phyloP scores from a whole-genome alignment of 2,888 invertebrate species.

The Erannis defoliaria region DNA sequence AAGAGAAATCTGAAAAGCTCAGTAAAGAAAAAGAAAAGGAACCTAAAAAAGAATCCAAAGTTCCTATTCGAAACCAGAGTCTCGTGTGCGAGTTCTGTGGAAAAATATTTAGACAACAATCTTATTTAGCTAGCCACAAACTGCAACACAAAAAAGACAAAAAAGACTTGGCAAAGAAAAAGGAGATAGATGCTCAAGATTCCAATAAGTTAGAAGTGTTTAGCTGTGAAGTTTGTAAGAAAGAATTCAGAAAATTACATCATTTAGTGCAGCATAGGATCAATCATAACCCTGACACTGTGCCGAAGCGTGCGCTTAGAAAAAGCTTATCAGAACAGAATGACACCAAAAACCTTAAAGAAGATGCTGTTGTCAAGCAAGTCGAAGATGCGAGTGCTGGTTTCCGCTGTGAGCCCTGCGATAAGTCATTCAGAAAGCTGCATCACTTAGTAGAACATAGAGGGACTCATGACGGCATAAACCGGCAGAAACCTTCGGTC shows the following conservation, averaged over 20 bases:
- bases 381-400: constrained; percentile 74
- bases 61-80: constrained; percentile 44
- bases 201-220: constrained; percentile 55
- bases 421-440: constrained; percentile 82
- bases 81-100: constrained; percentile 80
- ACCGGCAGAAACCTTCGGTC: constrained; percentile 64
- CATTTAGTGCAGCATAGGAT: constrained; percentile 81
- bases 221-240: constrained; percentile 80
- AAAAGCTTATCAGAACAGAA: constrained; percentile 73
- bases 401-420: constrained; percentile 82
- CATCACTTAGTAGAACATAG: constrained; percentile 83
- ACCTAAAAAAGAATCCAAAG: constrained; percentile 13
- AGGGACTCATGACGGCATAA: constrained; percentile 80
- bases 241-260: constrained; percentile 80
- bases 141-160: constrained; percentile 72
- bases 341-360: constrained; percentile 62
- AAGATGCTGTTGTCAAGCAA: constrained; percentile 53
- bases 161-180: constrained; percentile 64
- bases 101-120: constrained; percentile 79
- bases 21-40: constrained; percentile 33
- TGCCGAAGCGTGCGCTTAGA: constrained; percentile 58
- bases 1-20: constrained; percentile 44
- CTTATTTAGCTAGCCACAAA: constrained; percentile 78
- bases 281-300: constrained; percentile 67
- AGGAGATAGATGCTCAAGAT: constrained; percentile 49